These are phyloP conservation scores for Drosophila teissieri DNA, from an alignment of 1,140 invertebrate genomes.

Conservation along the genomic window DNA sequence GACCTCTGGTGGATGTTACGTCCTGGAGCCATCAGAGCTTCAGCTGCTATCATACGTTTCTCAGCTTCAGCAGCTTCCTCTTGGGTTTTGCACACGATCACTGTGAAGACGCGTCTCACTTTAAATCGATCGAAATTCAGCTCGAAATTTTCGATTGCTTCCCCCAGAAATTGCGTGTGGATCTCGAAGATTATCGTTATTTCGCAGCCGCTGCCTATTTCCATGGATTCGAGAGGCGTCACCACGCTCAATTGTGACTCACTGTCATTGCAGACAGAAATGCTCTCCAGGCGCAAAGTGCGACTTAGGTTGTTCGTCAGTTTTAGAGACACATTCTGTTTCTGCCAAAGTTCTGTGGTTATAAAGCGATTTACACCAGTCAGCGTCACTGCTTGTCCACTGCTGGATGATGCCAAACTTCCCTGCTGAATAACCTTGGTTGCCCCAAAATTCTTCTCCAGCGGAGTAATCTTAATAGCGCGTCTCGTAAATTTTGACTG, in stretches of 20 bases:
- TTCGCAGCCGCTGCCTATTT: neutral
- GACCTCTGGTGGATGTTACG: constrained; percentile 41
- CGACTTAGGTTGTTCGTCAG: constrained; percentile 82
- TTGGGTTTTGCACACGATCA: constrained; percentile 39
- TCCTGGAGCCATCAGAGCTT: constrained; percentile 16
- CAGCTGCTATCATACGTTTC: constrained; percentile 32
- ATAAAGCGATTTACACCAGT: constrained; percentile 79
- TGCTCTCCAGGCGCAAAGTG: constrained; percentile 59
- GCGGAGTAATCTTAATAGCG: constrained; percentile 56
- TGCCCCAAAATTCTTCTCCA: constrained; percentile 61
- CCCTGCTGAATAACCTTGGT: constrained; percentile 6
- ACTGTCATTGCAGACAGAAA: constrained; percentile 69
- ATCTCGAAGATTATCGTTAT: constrained; percentile 43
- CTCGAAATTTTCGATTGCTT: constrained; percentile 86
- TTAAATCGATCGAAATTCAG: constrained; percentile 86
- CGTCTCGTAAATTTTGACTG: constrained; percentile 60
- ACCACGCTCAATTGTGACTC: constrained; percentile 74
- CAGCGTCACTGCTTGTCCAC: constrained; percentile 84
- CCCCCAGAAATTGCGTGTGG: constrained; percentile 86
- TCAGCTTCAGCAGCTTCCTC: constrained; percentile 26
- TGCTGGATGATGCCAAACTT: neutral
- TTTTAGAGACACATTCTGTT: constrained; percentile 62
- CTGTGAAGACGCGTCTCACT: constrained; percentile 24
- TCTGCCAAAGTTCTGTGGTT: constrained; percentile 81
- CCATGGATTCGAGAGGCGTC: constrained; percentile 12